Evolutionary conservation across 2,888 invertebrate genomes (phyloP).

Genomic region (Pyralis farinalis): DNA sequence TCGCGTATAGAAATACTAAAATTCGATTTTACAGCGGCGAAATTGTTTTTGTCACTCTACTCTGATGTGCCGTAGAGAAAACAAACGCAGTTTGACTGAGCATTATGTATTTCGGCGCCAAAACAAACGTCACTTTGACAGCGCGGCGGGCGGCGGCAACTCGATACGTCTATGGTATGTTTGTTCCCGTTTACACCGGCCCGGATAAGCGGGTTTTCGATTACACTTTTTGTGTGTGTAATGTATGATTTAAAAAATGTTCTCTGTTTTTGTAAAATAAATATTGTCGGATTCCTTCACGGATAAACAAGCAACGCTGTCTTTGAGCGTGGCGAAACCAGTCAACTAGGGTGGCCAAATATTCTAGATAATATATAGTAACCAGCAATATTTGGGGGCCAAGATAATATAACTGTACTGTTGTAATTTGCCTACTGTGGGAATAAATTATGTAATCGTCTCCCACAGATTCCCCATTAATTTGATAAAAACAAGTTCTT

Average conservation of each 20-base stretch:
- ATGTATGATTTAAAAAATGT: slow-evolving; percentile 30
- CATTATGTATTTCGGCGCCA: slow-evolving; percentile 80
- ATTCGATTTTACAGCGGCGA: slow-evolving; percentile 28
- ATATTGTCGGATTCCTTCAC: slow-evolving; percentile 14
- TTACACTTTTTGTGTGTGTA: slow-evolving; percentile 56
- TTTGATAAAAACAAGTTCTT: no score
- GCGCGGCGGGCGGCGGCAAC: slow-evolving; percentile 78
- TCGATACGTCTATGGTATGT: slow-evolving; percentile 68
- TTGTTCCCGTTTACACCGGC: slow-evolving; percentile 70
- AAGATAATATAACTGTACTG: no score
- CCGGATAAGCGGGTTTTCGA: slow-evolving; percentile 72
- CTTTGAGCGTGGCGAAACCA: not conserved
- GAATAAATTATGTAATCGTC: no score
- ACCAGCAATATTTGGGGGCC: no score
- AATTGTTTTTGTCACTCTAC: slow-evolving; percentile 48
- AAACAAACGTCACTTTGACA: slow-evolving; percentile 80
- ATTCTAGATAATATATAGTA: no score
- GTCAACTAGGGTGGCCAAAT: no score
- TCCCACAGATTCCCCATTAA: no score
- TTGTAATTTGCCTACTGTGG: no score
- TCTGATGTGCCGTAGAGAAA: slow-evolving; percentile 76
- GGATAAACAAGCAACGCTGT: not conserved
- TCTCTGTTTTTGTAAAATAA: slow-evolving; percentile 16
- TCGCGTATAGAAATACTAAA: slow-evolving; percentile 23
- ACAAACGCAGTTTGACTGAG: slow-evolving; percentile 74